Conservation (phyloP, 2,113 vertebrate genomes). For the Pteruthius melanotis region DNA sequence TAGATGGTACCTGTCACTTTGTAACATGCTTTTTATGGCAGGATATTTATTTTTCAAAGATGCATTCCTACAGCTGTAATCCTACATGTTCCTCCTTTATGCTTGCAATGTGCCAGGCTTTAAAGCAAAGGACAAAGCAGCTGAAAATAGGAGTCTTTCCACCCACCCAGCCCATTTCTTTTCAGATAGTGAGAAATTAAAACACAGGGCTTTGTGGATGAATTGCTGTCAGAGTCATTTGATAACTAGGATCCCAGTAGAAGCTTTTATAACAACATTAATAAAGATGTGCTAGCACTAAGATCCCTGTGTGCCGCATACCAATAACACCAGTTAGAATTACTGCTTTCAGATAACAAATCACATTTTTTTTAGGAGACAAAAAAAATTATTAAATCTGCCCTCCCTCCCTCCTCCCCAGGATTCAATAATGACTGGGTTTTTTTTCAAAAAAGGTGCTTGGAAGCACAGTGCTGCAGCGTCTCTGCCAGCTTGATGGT, state of each 20-base stretch:
- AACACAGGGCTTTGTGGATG: slow-evolving; percentile 33
- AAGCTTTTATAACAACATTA: slow-evolving; percentile 53
- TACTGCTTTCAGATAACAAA: slow-evolving; percentile 22
- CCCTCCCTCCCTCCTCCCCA: background rate
- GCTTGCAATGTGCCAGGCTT: slow-evolving; percentile 45
- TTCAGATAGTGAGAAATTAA: slow-evolving; percentile 57
- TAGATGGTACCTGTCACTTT: slow-evolving; percentile 59
- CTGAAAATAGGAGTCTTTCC: slow-evolving; percentile 52
- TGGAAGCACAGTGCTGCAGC: background rate
- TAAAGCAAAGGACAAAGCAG: slow-evolving; percentile 67
- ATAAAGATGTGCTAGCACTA: slow-evolving; percentile 1
- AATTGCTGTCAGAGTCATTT: slow-evolving; percentile 41
- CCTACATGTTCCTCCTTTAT: slow-evolving; percentile 59
- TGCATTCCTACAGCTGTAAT: slow-evolving; percentile 48
- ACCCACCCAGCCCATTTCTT: slow-evolving; percentile 39
- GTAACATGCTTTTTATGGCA: slow-evolving; percentile 67
- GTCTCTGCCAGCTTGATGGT: background rate
- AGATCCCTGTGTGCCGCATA: background rate
- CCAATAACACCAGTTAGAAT: slow-evolving; percentile 23
- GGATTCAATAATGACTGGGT: background rate
- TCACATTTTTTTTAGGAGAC: background rate
- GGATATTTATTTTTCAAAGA: slow-evolving; percentile 73
- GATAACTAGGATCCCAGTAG: slow-evolving; percentile 44
- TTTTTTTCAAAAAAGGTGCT: background rate
- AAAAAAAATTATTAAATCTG: slow-evolving; percentile 4